A percentile compares a stretch with the other conserved stretches of the same genome.
These are phyloP conservation scores for Phenganax stokvisi DNA, from an alignment of 92 coral and sea anemone species.

Conservation along the genomic window DNA sequence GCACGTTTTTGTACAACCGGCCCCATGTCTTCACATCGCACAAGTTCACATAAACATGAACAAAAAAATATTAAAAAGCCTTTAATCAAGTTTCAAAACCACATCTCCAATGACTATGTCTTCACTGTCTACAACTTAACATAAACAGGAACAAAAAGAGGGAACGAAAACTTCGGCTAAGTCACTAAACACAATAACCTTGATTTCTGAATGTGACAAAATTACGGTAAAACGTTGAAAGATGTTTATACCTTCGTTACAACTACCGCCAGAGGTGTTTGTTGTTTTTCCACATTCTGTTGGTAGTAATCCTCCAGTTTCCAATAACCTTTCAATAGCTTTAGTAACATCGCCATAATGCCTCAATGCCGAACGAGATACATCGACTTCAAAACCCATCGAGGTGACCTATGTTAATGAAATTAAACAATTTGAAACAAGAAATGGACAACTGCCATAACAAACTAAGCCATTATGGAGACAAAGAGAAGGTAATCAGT, in stretches of 20 bases:
- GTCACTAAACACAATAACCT: neutral
- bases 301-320: conserved; percentile 58
- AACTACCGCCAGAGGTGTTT: neutral
- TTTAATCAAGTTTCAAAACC: too few species aligned
- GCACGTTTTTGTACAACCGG: too few species aligned
- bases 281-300: conserved; percentile 17
- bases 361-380: conserved; percentile 50
- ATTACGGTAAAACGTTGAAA: neutral
- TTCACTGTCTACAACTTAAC: too few species aligned
- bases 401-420: conserved; percentile 44
- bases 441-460: neutral
- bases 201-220: neutral
- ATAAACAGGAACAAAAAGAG: too few species aligned
- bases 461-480: neutral
- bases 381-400: conserved; percentile 64
- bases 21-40: too few species aligned
- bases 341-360: conserved; percentile 58
- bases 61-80: too few species aligned
- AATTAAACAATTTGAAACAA: neutral
- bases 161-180: too few species aligned
- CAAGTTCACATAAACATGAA: too few species aligned
- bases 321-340: conserved; percentile 58
- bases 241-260: neutral
- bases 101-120: too few species aligned
- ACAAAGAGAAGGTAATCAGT: too few species aligned